A percentile compares a stretch with the other conserved stretches of the same genome.
phyloP scores from a whole-genome alignment of 2,113 vertebrate species.

The Istiophorus platypterus region DNA sequence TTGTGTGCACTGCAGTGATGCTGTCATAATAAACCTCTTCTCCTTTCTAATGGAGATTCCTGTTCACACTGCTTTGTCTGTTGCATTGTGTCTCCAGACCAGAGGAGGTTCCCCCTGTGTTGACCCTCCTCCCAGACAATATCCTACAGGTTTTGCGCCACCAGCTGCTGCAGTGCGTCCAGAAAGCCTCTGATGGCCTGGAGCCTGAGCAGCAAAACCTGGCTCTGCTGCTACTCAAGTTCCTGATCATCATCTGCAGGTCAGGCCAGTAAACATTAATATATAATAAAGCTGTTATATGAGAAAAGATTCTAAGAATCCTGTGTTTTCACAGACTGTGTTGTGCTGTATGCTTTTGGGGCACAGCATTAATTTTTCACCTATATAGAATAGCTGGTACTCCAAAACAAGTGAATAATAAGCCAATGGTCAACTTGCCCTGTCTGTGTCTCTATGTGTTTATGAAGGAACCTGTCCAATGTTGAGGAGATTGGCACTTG shows the following conservation, averaged over 20 bases:
- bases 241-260: slow-evolving; percentile 98
- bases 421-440: not conserved
- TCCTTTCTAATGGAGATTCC: not conserved
- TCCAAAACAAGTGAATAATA: not conserved
- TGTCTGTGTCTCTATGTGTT: not conserved
- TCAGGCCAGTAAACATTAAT: slow-evolving; percentile 64
- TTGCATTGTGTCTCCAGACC: slow-evolving; percentile 81
- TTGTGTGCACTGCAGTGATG: not conserved
- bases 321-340: too few species aligned
- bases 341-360: not conserved
- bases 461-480: slow-evolving; percentile 93
- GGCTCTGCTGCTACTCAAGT: slow-evolving; percentile 94
- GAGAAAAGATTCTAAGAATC: not conserved
- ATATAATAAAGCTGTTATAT: not conserved
- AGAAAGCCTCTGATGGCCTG: slow-evolving; percentile 94
- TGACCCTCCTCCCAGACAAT: slow-evolving; percentile 96
- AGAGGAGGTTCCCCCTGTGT: slow-evolving; percentile 93
- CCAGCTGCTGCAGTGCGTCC: slow-evolving; percentile 95
- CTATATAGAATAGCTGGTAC: not conserved
- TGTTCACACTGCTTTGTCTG: not conserved
- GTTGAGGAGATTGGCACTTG: slow-evolving; percentile 98
- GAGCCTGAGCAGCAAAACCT: slow-evolving; percentile 95
- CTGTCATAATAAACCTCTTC: not conserved
- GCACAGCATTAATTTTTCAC: not conserved
- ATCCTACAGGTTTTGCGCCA: slow-evolving; percentile 96